Percentiles rank a stretch among this genome's conserved stretches.
phyloP scores from a whole-genome alignment of 2,113 vertebrate genomes.

The Cyanoliseus patagonus region DNA sequence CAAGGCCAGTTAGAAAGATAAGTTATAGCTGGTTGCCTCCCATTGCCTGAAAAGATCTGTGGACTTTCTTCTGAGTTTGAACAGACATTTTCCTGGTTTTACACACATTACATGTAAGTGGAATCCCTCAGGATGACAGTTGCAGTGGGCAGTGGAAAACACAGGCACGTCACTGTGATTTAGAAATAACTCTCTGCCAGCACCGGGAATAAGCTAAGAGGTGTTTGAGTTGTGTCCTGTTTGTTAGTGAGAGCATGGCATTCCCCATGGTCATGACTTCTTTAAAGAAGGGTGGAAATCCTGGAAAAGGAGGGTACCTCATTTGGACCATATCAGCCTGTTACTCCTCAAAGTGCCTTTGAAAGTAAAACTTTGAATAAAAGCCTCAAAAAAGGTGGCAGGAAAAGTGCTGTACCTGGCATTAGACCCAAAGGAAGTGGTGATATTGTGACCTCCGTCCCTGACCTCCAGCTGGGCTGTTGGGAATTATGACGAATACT shows the following conservation, averaged over 20 bases:
- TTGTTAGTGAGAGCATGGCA: neutral
- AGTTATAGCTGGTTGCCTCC: neutral
- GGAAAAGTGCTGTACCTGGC: neutral
- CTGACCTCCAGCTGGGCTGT: neutral
- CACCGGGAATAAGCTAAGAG: neutral
- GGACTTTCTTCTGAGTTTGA: neutral
- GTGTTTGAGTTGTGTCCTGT: neutral
- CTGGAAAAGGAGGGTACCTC: neutral
- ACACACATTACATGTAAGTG: neutral
- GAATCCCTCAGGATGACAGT: neutral
- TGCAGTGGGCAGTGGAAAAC: neutral
- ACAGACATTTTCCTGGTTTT: neutral
- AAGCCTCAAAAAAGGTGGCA: neutral
- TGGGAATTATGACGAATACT: neutral
- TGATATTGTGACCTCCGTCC: neutral
- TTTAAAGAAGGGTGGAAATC: neutral
- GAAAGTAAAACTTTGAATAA: slow-evolving; percentile 8
- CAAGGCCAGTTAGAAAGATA: neutral
- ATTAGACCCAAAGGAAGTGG: neutral
- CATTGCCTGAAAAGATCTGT: neutral
- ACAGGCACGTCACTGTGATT: neutral
- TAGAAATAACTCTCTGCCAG: neutral
- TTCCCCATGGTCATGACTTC: neutral
- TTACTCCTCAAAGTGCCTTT: neutral
- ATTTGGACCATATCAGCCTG: neutral